A percentile compares a stretch with the other conserved stretches of the same genome.
Conservation (phyloP, 2,888 invertebrate genomes). For the Orthosia cruda region DNA sequence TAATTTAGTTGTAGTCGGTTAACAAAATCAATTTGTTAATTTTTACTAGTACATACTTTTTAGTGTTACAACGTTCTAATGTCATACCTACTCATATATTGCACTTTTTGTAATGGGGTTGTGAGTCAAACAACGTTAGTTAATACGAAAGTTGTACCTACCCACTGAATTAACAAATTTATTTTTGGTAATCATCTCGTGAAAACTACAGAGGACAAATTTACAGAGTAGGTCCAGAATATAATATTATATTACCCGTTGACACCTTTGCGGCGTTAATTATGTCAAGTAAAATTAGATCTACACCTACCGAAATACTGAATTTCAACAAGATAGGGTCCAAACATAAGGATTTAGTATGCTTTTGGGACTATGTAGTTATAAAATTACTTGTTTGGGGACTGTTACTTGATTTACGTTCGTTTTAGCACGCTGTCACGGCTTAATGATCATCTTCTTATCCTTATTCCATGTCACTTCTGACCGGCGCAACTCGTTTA, state of each 20-base stretch:
- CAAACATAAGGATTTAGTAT: constrained; percentile 31
- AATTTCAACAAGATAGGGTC: constrained; percentile 21
- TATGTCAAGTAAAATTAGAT: constrained; percentile 59
- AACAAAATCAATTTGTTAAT: constrained; percentile 4
- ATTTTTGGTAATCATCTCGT: constrained; percentile 13
- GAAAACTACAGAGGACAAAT: constrained; percentile 14
- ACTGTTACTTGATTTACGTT: constrained; percentile 8
- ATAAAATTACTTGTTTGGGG: constrained; percentile 5
- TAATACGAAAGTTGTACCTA: constrained; percentile 18
- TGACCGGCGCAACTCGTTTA: not conserved
- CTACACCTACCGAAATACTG: constrained; percentile 43
- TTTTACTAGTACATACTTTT: not conserved
- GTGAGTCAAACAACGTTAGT: not conserved
- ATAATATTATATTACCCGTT: constrained; percentile 35
- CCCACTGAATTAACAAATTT: constrained; percentile 1
- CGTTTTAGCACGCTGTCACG: not conserved
- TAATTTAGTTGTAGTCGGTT: constrained; percentile 7
- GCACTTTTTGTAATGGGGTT: constrained; percentile 1
- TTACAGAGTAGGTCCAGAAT: constrained; percentile 27
- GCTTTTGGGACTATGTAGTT: constrained; percentile 27
- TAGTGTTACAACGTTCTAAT: not conserved
- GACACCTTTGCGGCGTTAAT: constrained; percentile 54
- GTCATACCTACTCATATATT: constrained; percentile 1
- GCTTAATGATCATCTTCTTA: not conserved
- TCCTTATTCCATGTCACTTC: not conserved